A percentile compares a stretch with the other conserved stretches of the same genome.
These are phyloP conservation scores for Helicorthomorpha holstii DNA, from an alignment of 1,140 invertebrate species.

Conservation along the genomic window DNA sequence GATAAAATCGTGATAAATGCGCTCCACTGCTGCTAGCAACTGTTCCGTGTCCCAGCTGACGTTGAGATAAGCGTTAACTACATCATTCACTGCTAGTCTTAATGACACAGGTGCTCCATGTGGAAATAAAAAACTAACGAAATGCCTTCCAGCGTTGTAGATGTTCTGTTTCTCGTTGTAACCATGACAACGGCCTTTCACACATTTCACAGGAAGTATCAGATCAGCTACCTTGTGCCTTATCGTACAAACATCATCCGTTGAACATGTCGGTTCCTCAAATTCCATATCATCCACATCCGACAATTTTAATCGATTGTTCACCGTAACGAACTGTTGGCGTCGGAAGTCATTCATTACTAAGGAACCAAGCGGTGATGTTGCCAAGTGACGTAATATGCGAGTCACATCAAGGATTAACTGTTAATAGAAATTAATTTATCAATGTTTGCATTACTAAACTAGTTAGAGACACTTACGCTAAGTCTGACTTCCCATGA, in stretches of 20 bases:
- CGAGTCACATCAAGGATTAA: constrained; percentile 23
- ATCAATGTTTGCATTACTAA: background rate
- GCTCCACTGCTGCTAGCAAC: constrained; percentile 19
- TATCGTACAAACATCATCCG: constrained; percentile 17
- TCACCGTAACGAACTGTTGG: constrained; percentile 32
- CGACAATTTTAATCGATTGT: constrained; percentile 28
- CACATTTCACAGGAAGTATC: constrained; percentile 15
- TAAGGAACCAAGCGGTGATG: constrained; percentile 27
- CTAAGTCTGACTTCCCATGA: constrained; percentile 30
- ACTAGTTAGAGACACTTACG: constrained; percentile 20
- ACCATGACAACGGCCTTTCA: constrained; percentile 21
- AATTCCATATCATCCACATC: constrained; percentile 30
- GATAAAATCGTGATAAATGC: constrained; percentile 19
- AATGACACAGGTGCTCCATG: constrained; percentile 24
- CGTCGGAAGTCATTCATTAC: constrained; percentile 31
- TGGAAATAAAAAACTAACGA: constrained; percentile 26
- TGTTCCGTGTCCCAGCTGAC: constrained; percentile 17
- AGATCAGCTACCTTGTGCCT: background rate
- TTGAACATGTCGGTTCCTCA: constrained; percentile 22
- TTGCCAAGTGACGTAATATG: constrained; percentile 26
- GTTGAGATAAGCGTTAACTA: constrained; percentile 20
- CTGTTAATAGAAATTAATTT: background rate
- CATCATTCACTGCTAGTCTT: constrained; percentile 17
- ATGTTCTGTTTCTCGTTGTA: constrained; percentile 30
- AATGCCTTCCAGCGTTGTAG: constrained; percentile 28